A percentile compares a stretch with the other conserved stretches of the same genome.
These are phyloP conservation scores for Hylia prasina DNA, from an alignment of 2,113 vertebrate species.

Conservation along the genomic window DNA sequence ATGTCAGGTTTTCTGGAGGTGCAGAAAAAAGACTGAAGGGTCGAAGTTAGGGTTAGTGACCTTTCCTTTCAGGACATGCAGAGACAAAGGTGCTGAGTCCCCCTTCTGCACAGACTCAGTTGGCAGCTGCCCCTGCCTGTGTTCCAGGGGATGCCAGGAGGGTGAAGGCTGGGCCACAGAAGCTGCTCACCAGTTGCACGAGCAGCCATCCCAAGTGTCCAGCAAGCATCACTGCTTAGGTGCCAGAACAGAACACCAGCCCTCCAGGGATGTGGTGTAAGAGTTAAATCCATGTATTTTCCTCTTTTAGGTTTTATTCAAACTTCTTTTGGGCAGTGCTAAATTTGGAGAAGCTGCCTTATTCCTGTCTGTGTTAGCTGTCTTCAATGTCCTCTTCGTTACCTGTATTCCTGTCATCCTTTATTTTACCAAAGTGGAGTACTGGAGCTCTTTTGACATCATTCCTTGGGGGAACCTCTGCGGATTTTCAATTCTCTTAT, in stretches of 20 bases:
- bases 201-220: neutral
- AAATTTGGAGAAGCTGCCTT: slow-evolving; percentile 96
- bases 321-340: slow-evolving; percentile 93
- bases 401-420: slow-evolving; percentile 89
- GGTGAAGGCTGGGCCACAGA: neutral
- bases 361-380: slow-evolving; percentile 88
- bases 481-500: slow-evolving; percentile 87
- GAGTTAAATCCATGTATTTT: neutral
- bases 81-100: neutral
- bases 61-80: neutral
- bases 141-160: neutral
- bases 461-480: slow-evolving; percentile 92
- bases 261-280: neutral
- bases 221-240: fast-evolving
- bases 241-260: neutral
- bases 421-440: slow-evolving; percentile 92
- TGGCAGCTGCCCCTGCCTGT: neutral
- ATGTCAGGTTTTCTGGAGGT: neutral
- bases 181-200: neutral
- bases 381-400: slow-evolving; percentile 89
- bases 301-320: slow-evolving; percentile 88
- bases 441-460: slow-evolving; percentile 80
- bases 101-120: neutral
- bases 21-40: neutral
- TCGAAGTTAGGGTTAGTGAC: neutral